Evolutionary conservation across 2,888 invertebrate genomes (phyloP), one percentile per base, ranked within the genome.

Genomic region (Standfussiana lucernea): DNA sequence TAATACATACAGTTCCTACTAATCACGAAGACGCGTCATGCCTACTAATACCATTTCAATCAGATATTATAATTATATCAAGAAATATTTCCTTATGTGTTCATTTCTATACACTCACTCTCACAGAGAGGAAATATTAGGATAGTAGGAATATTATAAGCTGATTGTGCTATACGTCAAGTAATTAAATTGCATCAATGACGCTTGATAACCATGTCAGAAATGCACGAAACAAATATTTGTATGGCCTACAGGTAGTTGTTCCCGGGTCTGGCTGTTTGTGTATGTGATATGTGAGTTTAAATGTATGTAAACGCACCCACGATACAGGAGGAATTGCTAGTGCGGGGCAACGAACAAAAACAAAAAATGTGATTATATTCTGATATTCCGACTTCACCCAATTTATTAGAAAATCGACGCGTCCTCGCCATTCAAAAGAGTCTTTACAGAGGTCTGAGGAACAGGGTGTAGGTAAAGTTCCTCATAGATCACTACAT

Each of bases 351-450:
- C n/a, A n/a, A n/a, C n/a, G n/a, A n/a, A n/a, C n/a, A n/a, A n/a
- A n/a, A n/a, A n/a, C n/a, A n/a, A n/a, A n/a, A n/a, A n/a, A n/a
- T n/a, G n/a, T n/a, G 13, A 13, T 2, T 42, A 42, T 13, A 13
- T 42, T 10, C n/a, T 7, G n/a, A 53, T 35, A 66, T 40, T 40
- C 7, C 10, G 69, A 40, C 6, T 79, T 56, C 32, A 35, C 13
- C 8, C 37, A 56, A 75, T 1, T 53, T 28, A 5, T 64, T 4
- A 15, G 0, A 35, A 50, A 62, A 35, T 35, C 4, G 37, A 72
- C 72, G 74, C 77, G 79, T n/a, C 74, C 79, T 79, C 73, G 73
- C 24, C 59, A 76, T 47, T 75, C 28, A 53, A 68, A 75, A 77
- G 37, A 77, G 35, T 24, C 35, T 47, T 35, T 28, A 40, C 1